These are phyloP conservation scores for Pelecanus crispus DNA, from an alignment of 2,113 vertebrate genomes.

Conservation along the genomic window DNA sequence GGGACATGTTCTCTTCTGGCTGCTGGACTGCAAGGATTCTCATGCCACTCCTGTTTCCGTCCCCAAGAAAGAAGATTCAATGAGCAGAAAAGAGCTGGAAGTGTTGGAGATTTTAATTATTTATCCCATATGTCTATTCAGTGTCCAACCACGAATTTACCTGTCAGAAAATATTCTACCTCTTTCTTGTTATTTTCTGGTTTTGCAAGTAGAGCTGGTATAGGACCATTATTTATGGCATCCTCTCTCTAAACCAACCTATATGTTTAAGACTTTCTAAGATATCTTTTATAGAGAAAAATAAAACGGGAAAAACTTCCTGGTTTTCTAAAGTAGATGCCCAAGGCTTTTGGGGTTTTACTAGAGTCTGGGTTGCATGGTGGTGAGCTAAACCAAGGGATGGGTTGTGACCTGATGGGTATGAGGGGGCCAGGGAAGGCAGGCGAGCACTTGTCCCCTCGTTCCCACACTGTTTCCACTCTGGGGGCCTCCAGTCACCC, in stretches of 20 bases:
- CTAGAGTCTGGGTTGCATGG: not conserved
- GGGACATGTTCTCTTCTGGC: not conserved
- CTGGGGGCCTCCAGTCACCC: not conserved
- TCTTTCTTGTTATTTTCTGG: not conserved
- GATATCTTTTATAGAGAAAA: not conserved
- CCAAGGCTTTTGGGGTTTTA: not conserved
- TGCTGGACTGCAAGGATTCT: not conserved
- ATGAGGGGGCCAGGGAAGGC: not conserved
- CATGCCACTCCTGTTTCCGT: not conserved
- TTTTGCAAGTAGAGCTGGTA: not conserved
- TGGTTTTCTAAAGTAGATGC: not conserved
- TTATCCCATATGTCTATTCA: not conserved
- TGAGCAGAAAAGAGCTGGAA: not conserved
- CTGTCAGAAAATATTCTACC: not conserved
- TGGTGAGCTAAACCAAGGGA: not conserved
- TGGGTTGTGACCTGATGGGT: not conserved
- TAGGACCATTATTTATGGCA: not conserved
- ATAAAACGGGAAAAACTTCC: not conserved
- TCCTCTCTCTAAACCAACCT: not conserved
- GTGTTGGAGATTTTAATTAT: not conserved
- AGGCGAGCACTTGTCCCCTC: fast-evolving
- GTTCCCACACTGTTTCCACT: not conserved
- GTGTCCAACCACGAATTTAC: not conserved
- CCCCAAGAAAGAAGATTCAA: not conserved
- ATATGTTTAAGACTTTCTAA: not conserved